phyloP scores from a whole-genome alignment of 2,797 vertebrate species.

The Poecilia wingei region DNA sequence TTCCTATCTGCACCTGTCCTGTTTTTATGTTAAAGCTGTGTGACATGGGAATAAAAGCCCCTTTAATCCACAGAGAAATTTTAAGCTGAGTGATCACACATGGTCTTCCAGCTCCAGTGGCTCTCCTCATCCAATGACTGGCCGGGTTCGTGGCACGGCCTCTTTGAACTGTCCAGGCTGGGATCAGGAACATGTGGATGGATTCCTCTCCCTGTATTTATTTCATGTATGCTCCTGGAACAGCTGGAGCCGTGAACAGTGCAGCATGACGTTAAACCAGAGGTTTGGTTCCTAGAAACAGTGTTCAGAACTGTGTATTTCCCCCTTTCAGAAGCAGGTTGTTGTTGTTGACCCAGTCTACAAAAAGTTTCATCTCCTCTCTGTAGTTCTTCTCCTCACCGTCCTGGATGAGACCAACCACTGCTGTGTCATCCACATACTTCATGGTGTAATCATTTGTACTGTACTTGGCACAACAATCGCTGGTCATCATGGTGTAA shows the following conservation, averaged over 20 bases:
- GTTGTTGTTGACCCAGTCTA: no score
- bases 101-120: constrained; percentile 11
- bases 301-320: not conserved
- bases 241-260: constrained; percentile 17
- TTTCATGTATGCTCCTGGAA: constrained; percentile 10
- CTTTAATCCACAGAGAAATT: constrained; percentile 43
- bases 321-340: no score
- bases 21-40: constrained; percentile 41
- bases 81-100: constrained; percentile 32
- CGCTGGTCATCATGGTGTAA: no score
- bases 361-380: no score
- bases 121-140: constrained; percentile 1
- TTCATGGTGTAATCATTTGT: no score
- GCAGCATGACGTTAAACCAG: not conserved
- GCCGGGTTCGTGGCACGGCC: constrained; percentile 1
- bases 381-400: no score
- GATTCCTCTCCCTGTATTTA: constrained; percentile 9
- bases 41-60: constrained; percentile 39
- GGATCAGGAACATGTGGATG: constrained; percentile 7
- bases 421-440: no score
- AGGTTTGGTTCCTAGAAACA: constrained; percentile 11
- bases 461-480: no score
- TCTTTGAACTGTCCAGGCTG: constrained; percentile 2
- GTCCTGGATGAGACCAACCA: no score
- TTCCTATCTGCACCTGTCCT: constrained; percentile 57